Evolutionary conservation across 2,888 invertebrate genomes (phyloP), one percentile per base, ranked within the genome.

Genomic region (Eretmocerus hayati): DNA sequence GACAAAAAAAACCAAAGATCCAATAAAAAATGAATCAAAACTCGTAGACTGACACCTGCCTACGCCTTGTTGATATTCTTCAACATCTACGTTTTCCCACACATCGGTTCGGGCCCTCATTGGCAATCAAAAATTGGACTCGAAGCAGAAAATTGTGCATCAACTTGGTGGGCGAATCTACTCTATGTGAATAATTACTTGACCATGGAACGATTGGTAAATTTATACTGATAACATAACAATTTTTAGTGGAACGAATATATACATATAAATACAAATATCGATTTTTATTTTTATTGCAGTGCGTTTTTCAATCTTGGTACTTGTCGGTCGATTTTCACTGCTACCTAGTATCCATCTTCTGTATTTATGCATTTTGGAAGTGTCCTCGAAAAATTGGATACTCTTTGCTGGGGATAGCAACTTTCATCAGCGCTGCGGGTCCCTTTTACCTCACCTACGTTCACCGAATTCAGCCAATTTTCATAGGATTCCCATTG

Each of bases 91-190:
- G 36, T 65, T 15, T 40, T 66, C 22, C 62, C 59, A 13, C 53
- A 59, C 40, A 39, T 63, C 32, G 65, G 67, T 11, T 56, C 59
- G 4, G 67, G 67, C 6, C 67, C 66, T 5, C 58, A 56, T 16
- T 68, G 66, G 67, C 47, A 61, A 45, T 44, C 46, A 4, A 58
- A 50, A 42, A 41, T 62, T 6, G 58, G 46, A 16, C 36, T 46
- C 5, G 61, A 64, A 33, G 51, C 57, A 5, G 56, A 65, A 13
- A 51, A 56, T 50, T 62, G 64, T 48, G 37, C 56, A 22, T 53
- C 59, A 30, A 62, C 60, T 53, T 67, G 67, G 68, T 65, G 65
- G 67, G 50, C 61, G 5, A 66, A 63, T 57, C 46, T 67, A 1
- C 48, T 68, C 5, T 67, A 62, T 49, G 49, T 68, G 26, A 65